Evolutionary conservation across 2,888 invertebrate species (phyloP).

Genomic region (Drosophila fungiperda): DNA sequence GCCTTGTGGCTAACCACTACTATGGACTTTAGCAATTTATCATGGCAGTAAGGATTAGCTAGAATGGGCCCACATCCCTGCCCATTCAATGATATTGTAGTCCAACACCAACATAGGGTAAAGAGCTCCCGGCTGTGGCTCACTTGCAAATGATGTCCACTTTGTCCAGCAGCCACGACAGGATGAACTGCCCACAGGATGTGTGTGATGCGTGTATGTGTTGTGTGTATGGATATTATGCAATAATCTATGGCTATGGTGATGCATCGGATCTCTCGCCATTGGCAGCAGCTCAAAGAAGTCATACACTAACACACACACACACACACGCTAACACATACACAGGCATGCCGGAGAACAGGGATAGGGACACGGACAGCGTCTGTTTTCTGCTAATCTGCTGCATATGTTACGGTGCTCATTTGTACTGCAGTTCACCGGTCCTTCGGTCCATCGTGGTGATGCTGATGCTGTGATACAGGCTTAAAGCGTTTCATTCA

Average conservation of each 20-base stretch:
- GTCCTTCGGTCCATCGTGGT: background rate
- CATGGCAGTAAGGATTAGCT: constrained; percentile 69
- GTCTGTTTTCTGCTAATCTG: constrained; percentile 57
- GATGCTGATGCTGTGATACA: constrained; percentile 53
- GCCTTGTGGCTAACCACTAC: constrained; percentile 29
- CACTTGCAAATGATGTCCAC: constrained; percentile 75
- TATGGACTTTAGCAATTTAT: constrained; percentile 67
- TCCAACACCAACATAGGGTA: constrained; percentile 11
- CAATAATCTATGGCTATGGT: constrained; percentile 72
- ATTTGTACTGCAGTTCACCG: constrained; percentile 20
- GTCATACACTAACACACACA: constrained; percentile 25
- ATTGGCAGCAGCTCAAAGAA: constrained; percentile 67
- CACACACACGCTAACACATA: constrained; percentile 1
- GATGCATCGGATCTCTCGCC: constrained; percentile 73
- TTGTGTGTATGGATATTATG: constrained; percentile 61
- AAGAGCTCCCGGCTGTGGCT: constrained; percentile 36
- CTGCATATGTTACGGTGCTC: constrained; percentile 68
- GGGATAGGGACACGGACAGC: constrained; percentile 10
- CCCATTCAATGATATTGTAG: background rate
- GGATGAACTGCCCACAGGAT: constrained; percentile 4
- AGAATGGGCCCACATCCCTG: constrained; percentile 8
- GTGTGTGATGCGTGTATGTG: constrained; percentile 14
- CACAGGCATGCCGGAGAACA: constrained; percentile 4
- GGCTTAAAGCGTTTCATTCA: constrained; percentile 57
- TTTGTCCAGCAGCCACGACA: constrained; percentile 36